Percentiles rank a stretch among this genome's conserved stretches.
Evolutionary conservation across 2,888 invertebrate species (phyloP).

Genomic region (Nemotelus nigrinus): DNA sequence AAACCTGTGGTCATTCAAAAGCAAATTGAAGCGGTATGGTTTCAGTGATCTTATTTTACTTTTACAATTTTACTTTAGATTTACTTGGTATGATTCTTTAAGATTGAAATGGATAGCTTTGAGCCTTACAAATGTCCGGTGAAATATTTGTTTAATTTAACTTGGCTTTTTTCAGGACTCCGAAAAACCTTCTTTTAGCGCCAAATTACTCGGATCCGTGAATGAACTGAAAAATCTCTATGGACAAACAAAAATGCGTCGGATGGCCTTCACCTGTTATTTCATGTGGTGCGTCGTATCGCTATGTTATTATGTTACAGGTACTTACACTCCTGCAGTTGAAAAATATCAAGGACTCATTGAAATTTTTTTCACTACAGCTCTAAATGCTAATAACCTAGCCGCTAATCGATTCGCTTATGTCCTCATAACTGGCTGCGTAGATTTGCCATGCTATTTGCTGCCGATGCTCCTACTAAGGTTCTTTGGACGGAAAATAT

Average conservation of each 20-base stretch:
- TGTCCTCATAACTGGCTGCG: conserved; percentile 66
- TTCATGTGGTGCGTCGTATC: conserved; percentile 65
- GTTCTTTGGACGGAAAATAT: conserved; percentile 65
- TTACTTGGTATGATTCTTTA: no score
- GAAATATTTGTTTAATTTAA: not conserved
- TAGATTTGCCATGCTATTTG: conserved; percentile 68
- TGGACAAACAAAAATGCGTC: conserved; percentile 59
- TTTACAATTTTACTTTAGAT: no score
- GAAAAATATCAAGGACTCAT: not conserved
- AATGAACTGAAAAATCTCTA: conserved; percentile 61
- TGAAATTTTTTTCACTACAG: conserved; percentile 56
- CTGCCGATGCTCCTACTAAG: conserved; percentile 66
- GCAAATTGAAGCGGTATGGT: conserved; percentile 33
- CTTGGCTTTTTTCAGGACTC: conserved; percentile 15
- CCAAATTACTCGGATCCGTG: conserved; percentile 59
- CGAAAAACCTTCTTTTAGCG: conserved; percentile 51
- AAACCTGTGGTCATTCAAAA: conserved; percentile 12
- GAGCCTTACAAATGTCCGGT: not conserved
- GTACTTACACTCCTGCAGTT: conserved; percentile 59
- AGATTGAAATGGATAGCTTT: no score
- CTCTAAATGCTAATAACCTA: conserved; percentile 68
- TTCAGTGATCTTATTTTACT: no score
- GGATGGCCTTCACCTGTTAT: conserved; percentile 63
- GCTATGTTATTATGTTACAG: conserved; percentile 63
- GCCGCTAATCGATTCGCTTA: conserved; percentile 67